A percentile compares a stretch with the other conserved stretches of the same genome.
Conservation (phyloP, 35 echinoderm and acorn worm genomes). For the Holothuria glaberrima region DNA sequence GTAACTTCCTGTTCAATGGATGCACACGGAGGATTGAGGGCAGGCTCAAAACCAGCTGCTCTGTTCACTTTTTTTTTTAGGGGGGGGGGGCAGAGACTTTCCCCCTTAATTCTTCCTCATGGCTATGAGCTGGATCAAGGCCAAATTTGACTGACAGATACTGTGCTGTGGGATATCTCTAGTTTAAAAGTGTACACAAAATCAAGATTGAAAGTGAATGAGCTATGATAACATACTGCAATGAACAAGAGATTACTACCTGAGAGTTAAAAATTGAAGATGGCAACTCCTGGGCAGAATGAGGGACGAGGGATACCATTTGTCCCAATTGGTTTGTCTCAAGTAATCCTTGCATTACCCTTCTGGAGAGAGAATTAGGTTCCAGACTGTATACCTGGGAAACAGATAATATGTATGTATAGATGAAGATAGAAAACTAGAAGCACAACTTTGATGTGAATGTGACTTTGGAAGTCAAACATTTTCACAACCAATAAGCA, state of each 20-base stretch:
- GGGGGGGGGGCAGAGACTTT: no score
- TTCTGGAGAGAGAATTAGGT: slow-evolving; percentile 47
- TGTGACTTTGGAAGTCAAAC: background rate
- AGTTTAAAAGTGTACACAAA: no score
- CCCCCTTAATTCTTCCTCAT: no score
- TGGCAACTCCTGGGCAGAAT: slow-evolving; percentile 71
- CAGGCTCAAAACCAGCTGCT: no score
- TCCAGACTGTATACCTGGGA: slow-evolving; percentile 77
- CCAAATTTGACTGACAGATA: background rate
- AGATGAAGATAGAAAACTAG: background rate
- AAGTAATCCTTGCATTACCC: slow-evolving; percentile 43
- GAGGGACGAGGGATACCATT: slow-evolving; percentile 51
- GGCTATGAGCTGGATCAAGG: background rate
- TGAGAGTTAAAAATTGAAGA: slow-evolving; percentile 42
- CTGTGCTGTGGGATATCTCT: no score
- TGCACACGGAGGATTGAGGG: no score
- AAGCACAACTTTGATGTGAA: background rate
- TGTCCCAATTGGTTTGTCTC: slow-evolving; percentile 61
- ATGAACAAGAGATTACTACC: background rate
- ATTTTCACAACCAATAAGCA: no score
- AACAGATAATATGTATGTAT: background rate
- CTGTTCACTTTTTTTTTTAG: no score
- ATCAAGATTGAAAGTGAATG: background rate
- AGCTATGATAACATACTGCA: no score
- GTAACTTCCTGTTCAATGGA: no score